Evolutionary conservation across 1,140 invertebrate species (phyloP).

Genomic region (Pseudomyrmex cubaensis): DNA sequence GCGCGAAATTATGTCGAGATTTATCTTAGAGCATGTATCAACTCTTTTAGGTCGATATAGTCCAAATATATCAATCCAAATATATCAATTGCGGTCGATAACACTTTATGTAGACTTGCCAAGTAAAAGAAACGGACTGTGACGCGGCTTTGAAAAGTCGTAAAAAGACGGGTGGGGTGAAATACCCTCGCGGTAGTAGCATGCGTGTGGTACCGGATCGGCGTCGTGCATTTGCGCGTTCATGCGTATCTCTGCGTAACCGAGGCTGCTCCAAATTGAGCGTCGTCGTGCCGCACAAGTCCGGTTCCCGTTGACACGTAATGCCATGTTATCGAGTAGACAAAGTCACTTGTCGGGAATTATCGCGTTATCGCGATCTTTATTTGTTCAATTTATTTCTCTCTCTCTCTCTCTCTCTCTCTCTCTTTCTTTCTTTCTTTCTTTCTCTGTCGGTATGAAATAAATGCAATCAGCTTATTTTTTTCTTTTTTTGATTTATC

Average conservation of each 20-base stretch:
- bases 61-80: neutral
- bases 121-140: neutral
- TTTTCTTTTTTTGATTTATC: neutral
- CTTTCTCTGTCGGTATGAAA: neutral
- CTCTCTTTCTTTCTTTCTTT: conserved; percentile 29
- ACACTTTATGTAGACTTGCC: neutral
- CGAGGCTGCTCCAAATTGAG: conserved; percentile 76
- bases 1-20: neutral
- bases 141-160: conserved; percentile 25
- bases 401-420: conserved; percentile 35
- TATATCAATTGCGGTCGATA: neutral
- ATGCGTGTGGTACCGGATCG: conserved; percentile 66
- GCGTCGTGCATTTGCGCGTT: conserved; percentile 78
- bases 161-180: conserved; percentile 13
- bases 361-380: conserved; percentile 32
- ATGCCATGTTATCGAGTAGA: conserved; percentile 72
- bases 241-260: conserved; percentile 76
- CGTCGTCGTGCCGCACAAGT: conserved; percentile 70
- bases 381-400: conserved; percentile 56
- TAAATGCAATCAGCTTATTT: conserved; percentile 1
- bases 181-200: conserved; percentile 48
- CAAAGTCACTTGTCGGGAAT: conserved; percentile 59
- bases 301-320: conserved; percentile 72
- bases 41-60: neutral
- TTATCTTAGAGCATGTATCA: neutral